These are phyloP conservation scores for Thryonomys swinderianus DNA, from an alignment of 2,113 vertebrate genomes.

Conservation along the genomic window DNA sequence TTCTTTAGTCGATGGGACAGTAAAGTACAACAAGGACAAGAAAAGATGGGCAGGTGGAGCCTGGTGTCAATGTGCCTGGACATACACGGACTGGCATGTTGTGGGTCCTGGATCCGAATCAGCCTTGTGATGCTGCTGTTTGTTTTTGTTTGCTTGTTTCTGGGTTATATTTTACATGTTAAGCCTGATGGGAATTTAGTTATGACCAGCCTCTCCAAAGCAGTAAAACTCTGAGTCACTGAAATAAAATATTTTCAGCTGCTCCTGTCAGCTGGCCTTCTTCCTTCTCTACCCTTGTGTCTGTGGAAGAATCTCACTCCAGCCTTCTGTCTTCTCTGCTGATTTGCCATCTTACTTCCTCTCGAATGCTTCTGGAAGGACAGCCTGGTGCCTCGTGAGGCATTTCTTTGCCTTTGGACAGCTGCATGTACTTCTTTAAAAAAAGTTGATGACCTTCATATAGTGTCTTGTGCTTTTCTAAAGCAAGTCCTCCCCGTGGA, in stretches of 20 bases:
- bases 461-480: neutral
- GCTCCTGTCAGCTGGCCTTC: slow-evolving; percentile 3
- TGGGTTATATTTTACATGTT: slow-evolving; percentile 1
- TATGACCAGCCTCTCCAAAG: slow-evolving; percentile 28
- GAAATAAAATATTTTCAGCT: slow-evolving; percentile 12
- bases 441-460: neutral
- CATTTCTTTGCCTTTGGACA: neutral
- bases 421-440: neutral
- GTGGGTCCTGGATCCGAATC: rapidly evolving
- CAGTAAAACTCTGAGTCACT: slow-evolving; percentile 39
- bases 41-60: no score
- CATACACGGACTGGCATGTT: rapidly evolving
- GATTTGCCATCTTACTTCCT: neutral
- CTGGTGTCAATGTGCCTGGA: rapidly evolving
- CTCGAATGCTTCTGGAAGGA: neutral
- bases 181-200: slow-evolving; percentile 8
- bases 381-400: neutral
- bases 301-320: neutral
- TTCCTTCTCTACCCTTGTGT: neutral
- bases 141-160: slow-evolving; percentile 13
- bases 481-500: neutral
- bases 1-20: neutral
- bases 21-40: neutral
- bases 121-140: neutral
- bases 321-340: neutral